Conservation (phyloP, 2,888 invertebrate species). For the Lepidocyrtinus sp. region DNA sequence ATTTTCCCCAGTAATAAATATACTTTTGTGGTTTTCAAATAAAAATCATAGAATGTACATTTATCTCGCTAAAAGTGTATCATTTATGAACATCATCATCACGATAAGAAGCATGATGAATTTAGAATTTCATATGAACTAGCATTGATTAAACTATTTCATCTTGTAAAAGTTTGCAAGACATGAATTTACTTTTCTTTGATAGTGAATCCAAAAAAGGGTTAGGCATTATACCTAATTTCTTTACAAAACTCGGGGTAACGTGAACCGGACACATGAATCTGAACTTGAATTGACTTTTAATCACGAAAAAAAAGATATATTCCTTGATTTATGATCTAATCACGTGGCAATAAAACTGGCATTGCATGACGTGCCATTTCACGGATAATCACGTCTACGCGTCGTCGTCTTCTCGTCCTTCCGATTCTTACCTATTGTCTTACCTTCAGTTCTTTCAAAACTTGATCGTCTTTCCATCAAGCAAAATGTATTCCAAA, state of each 20-base stretch:
- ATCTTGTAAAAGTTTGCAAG: not conserved
- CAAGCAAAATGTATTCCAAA: not conserved
- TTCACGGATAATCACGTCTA: constrained; percentile 51
- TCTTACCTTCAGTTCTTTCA: too few relatives aligned
- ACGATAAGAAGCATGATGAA: not conserved
- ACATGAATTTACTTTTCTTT: constrained; percentile 3
- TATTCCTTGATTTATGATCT: constrained; percentile 39
- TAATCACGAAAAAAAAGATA: not conserved
- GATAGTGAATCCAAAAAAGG: not conserved
- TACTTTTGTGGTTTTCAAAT: not conserved
- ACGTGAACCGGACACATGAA: constrained; percentile 12
- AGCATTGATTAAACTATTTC: constrained; percentile 6
- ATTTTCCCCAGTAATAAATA: constrained; percentile 11
- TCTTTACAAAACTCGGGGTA: not conserved
- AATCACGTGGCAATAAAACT: constrained; percentile 38
- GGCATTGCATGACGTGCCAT: constrained; percentile 38
- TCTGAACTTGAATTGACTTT: constrained; percentile 15
- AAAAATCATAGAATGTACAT: not conserved
- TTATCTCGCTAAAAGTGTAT: not conserved
- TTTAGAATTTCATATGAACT: not conserved
- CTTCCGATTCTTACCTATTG: constrained; percentile 32
- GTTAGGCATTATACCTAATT: not conserved
- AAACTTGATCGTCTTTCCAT: constrained; percentile 1
- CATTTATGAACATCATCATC: not conserved
- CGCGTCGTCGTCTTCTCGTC: constrained; percentile 23